Evolutionary conservation across 2,797 vertebrate species (phyloP), one percentile per base, ranked within the genome.

Genomic region (Alca torda): DNA sequence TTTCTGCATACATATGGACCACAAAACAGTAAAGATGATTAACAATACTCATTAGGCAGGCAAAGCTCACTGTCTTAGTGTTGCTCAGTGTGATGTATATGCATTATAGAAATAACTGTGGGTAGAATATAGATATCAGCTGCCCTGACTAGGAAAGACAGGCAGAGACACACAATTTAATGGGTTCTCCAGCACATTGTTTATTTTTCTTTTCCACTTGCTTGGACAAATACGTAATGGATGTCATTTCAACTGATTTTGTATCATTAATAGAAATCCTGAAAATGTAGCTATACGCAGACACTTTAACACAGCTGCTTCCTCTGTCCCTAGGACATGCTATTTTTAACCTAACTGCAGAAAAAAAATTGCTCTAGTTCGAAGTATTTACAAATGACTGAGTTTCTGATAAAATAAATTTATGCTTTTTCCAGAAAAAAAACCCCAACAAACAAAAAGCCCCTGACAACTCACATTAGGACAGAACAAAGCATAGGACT

Each of bases 261-360:
- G 43, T 67, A 91, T 87, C 92, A 93, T 88, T 95, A 91, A 77
- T 1, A 95, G 74, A 94, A 95, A 94, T 70, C 87, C 89, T 87
- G 90, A 94, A 95, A 96, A 94, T 1, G 54, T 39, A 93, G 83
- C 79, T 92, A 75, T 87, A 91, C 13, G 13, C 76, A 96, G 90
- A 91, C 82, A 93, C 70, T 90, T 96, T 81, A 85, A 95, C 93
- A 94, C 95, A 97, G 93, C 88, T 95, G 94, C 94, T 94, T 93
- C 82, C 94, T 94, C 60, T 95, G 70, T 77, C 95, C 93, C 79
- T 64, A 97, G 94, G 93, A 94, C 85, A 92, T 86, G 54, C 80
- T 96, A 91, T 95, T 97, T 97, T 97, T 94, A 97, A 90, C 45
- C 8, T 25, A 78, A 89, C 68, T 54, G 76, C 53, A 92, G 64